Evolutionary conservation across 2,888 invertebrate genomes (phyloP), one percentile per base, ranked within the genome.

Genomic region (Xestia sexstrigata): DNA sequence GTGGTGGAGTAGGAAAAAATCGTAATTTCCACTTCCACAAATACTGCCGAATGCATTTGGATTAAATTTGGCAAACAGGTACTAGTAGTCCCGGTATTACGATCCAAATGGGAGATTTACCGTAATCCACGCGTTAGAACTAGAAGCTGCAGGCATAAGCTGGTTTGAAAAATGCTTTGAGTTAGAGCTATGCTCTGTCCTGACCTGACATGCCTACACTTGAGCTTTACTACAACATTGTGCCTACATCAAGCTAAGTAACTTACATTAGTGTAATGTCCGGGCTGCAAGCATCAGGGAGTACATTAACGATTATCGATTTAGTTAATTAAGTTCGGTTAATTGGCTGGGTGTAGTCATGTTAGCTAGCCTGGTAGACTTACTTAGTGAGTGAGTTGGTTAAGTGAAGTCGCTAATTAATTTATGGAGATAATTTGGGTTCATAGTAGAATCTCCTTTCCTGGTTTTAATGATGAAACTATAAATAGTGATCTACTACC

Each of bases 241-340:
- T 65, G 35, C 26, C 70, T 60, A 75, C 30, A 70, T 70, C 35
- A 60, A 75, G 35, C 65, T 70, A 74, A 77, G 72, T 74, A 71
- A 65, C 60, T 75, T 52, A 77, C 74, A 82, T 84, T 75, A 82
- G 68, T 42, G 68, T 82, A 75, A 79, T 85, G 63, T 73, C 35
- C 76, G n/a, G n/a, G n/a, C 45, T 47, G 47, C 71, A 83, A 74
- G 84, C 79, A 85, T 66, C 85, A 70, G 70, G 45, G 81, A 69
- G 74, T 81, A 75, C 79, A 85, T 75, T 82, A 79, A 79, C 73
- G 79, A 77, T 85, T 75, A 85, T 77, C 79, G 76, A 85, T 85
- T 82, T 63, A 72, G 15, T 71, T 79, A 85, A 84, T 84, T 85
- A 85, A 68, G 70, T 85, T 75, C 65, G 49, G 70, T 73, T 79